Percentiles rank a stretch among this genome's conserved stretches.
phyloP scores from a whole-genome alignment of 2,888 invertebrate genomes.

The Osmoderma eremita region DNA sequence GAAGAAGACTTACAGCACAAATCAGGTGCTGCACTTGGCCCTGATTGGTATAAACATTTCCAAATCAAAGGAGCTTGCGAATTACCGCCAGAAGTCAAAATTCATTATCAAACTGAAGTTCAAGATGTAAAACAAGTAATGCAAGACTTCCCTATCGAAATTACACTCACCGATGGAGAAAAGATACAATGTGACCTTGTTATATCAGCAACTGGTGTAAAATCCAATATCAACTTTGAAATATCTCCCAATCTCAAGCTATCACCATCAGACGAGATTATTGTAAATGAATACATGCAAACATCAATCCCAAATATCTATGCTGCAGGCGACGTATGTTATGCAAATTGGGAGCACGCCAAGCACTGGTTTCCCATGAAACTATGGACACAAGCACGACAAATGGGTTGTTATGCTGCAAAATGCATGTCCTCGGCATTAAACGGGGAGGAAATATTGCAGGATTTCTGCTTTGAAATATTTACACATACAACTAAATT shows the following conservation, averaged over 20 bases:
- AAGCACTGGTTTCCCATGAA: constrained; percentile 94
- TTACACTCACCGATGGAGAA: constrained; percentile 78
- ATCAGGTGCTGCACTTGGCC: constrained; percentile 92
- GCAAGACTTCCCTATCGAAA: constrained; percentile 74
- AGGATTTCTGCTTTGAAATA: constrained; percentile 97
- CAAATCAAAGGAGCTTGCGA: constrained; percentile 66
- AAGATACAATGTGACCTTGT: constrained; percentile 86
- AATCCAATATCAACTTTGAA: constrained; percentile 71
- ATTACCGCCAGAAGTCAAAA: constrained; percentile 65
- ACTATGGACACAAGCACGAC: constrained; percentile 97
- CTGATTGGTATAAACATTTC: constrained; percentile 90
- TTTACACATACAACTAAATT: constrained; percentile 96
- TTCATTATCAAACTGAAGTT: constrained; percentile 72
- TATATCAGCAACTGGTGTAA: constrained; percentile 95
- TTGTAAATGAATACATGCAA: constrained; percentile 86
- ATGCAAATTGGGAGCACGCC: constrained; percentile 80
- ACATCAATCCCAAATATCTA: constrained; percentile 82
- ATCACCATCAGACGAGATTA: constrained; percentile 82
- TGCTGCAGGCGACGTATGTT: constrained; percentile 96
- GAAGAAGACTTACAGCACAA: constrained; percentile 68
- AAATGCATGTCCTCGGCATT: constrained; percentile 81
- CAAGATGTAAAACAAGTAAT: constrained; percentile 58
- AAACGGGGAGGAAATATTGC: constrained; percentile 71
- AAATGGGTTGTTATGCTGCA: constrained; percentile 96
- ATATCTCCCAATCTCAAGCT: constrained; percentile 67